Conservation (phyloP, 2,113 vertebrate species). For the Octodon degus region DNA sequence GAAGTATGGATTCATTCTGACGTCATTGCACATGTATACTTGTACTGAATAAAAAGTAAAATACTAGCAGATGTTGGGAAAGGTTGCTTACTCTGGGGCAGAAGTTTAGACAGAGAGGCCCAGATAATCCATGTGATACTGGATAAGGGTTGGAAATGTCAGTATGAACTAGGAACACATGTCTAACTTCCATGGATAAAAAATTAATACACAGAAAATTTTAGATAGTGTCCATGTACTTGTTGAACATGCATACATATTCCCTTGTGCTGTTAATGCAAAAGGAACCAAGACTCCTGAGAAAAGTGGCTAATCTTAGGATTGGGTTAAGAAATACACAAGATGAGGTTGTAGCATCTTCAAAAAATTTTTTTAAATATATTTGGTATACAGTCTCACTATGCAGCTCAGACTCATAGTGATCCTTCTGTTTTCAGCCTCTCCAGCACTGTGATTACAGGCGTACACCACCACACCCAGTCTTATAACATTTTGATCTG, state of each 20-base stretch:
- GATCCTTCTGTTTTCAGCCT: too few species aligned
- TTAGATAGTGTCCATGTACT: background rate
- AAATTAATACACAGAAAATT: background rate
- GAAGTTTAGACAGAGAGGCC: background rate
- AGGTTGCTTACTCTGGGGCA: background rate
- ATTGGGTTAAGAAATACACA: background rate
- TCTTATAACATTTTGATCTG: background rate
- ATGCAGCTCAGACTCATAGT: too few species aligned
- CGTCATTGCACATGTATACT: background rate
- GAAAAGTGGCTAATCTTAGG: constrained; percentile 29
- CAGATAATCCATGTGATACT: background rate
- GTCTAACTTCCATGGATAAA: background rate
- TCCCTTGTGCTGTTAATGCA: background rate
- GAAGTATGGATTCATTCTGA: background rate
- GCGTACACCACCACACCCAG: too few species aligned
- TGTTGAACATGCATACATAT: background rate
- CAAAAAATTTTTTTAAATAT: too few species aligned
- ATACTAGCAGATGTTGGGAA: background rate
- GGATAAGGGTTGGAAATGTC: background rate
- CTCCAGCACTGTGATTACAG: too few species aligned
- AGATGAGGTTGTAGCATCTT: background rate
- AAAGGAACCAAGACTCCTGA: background rate
- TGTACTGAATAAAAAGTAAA: background rate
- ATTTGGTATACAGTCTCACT: too few species aligned
- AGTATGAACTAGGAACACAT: background rate